Percentiles rank a stretch among this genome's conserved stretches.
Evolutionary conservation across 1,140 invertebrate species (phyloP).

Genomic region (Temnothorax nylanderi): DNA sequence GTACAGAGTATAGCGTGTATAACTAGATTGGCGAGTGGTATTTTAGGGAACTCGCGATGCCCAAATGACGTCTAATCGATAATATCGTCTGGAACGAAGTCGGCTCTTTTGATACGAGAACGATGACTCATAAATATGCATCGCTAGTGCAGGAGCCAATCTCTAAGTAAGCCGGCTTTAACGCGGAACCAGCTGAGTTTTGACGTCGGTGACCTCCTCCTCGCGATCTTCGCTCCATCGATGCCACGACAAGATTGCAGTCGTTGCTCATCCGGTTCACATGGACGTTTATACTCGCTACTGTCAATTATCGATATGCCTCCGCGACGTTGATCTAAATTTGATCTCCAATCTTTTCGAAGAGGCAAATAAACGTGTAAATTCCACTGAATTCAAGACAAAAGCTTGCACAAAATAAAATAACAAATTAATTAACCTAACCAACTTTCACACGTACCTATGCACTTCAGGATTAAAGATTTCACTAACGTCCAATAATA

Average conservation of each 20-base stretch:
- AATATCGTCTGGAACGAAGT: constrained; percentile 69
- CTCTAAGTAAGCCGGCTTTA: constrained; percentile 69
- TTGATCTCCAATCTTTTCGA: not conserved
- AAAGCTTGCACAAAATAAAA: not conserved
- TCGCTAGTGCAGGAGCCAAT: constrained; percentile 57
- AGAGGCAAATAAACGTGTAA: not conserved
- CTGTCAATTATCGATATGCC: not conserved
- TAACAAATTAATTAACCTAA: not conserved
- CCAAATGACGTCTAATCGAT: constrained; percentile 74
- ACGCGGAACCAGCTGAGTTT: constrained; percentile 43
- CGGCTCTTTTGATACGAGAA: constrained; percentile 63
- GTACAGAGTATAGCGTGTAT: not conserved
- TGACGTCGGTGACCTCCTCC: constrained; percentile 49
- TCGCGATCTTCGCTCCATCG: constrained; percentile 42
- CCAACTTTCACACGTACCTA: not conserved
- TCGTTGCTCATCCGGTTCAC: constrained; percentile 32
- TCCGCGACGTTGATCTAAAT: not conserved
- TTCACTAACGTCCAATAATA: not conserved
- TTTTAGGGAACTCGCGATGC: constrained; percentile 38
- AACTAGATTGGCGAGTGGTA: constrained; percentile 29
- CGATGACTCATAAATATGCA: constrained; percentile 78
- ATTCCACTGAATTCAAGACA: not conserved
- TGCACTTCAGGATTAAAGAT: not conserved
- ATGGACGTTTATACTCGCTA: not conserved
- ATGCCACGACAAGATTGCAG: constrained; percentile 34